Percentiles rank a stretch among this genome's conserved stretches.
Evolutionary conservation across 2,113 vertebrate genomes (phyloP).

Genomic region (Amphiprion percula): DNA sequence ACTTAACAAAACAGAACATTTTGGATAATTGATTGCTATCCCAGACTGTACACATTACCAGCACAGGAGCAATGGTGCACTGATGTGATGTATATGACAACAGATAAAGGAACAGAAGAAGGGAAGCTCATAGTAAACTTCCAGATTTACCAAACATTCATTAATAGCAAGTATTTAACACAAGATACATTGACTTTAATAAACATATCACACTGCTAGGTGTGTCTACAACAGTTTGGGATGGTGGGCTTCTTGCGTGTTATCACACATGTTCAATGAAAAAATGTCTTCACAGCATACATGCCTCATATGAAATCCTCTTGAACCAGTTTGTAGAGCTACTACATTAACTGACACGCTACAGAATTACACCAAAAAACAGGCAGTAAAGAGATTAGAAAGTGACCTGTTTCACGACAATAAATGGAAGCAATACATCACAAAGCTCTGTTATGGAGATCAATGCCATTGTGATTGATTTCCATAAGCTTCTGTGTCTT

Average conservation of each 20-base stretch:
- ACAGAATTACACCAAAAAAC: constrained; percentile 52
- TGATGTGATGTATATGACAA: neutral
- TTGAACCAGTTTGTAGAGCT: constrained; percentile 46
- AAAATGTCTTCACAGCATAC: neutral
- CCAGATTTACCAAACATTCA: neutral
- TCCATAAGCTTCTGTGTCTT: constrained; percentile 57
- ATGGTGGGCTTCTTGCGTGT: neutral
- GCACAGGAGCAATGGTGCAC: neutral
- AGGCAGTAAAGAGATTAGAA: constrained; percentile 66
- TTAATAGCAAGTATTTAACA: neutral
- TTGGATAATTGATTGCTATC: neutral
- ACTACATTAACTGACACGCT: constrained; percentile 35
- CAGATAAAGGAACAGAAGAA: neutral
- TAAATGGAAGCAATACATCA: constrained; percentile 42
- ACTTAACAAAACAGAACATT: constrained; percentile 2
- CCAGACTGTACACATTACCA: neutral
- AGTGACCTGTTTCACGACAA: constrained; percentile 74
- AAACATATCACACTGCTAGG: neutral
- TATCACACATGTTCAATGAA: constrained; percentile 16
- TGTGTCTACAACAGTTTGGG: neutral
- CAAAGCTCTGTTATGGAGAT: constrained; percentile 52
- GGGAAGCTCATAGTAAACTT: neutral
- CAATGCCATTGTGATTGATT: constrained; percentile 72
- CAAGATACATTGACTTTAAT: neutral
- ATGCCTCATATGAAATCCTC: constrained; percentile 11